Conservation (phyloP, 1,140 invertebrate species). For the Ooceraea biroi region DNA sequence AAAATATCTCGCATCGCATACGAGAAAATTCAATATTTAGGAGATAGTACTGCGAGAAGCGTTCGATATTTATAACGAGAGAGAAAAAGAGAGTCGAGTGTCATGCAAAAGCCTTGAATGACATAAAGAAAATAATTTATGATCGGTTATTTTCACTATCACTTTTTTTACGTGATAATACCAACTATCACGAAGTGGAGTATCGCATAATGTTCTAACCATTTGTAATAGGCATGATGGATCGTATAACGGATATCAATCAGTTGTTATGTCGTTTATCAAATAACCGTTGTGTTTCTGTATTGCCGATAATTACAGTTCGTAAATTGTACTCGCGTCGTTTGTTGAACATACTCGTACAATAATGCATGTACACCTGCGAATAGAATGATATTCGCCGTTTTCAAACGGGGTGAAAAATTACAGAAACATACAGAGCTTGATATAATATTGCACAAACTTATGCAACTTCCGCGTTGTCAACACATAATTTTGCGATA, state of each 20-base stretch:
- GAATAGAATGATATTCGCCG: neutral
- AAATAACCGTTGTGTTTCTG: slow-evolving; percentile 58
- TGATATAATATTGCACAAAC: neutral
- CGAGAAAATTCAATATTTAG: neutral
- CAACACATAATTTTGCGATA: neutral
- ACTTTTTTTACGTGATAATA: neutral
- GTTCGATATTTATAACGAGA: neutral
- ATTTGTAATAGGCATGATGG: slow-evolving; percentile 41
- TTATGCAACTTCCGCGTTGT: neutral
- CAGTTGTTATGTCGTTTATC: slow-evolving; percentile 61
- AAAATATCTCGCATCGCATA: neutral
- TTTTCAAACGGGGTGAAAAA: neutral
- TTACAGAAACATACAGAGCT: neutral
- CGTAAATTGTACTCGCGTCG: slow-evolving; percentile 44
- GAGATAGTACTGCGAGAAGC: no score
- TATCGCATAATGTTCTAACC: slow-evolving; percentile 8
- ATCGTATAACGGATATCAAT: slow-evolving; percentile 64
- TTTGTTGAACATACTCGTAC: slow-evolving; percentile 19
- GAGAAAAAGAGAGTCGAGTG: neutral
- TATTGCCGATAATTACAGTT: slow-evolving; percentile 41
- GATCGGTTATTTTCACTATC: neutral
- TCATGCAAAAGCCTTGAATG: no score
- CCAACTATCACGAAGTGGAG: slow-evolving; percentile 1
- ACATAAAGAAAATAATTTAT: no score
- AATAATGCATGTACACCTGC: neutral